A percentile compares a stretch with the other conserved stretches of the same genome.
phyloP scores from a whole-genome alignment of 2,888 invertebrate genomes.

The Phaonia tiefii region DNA sequence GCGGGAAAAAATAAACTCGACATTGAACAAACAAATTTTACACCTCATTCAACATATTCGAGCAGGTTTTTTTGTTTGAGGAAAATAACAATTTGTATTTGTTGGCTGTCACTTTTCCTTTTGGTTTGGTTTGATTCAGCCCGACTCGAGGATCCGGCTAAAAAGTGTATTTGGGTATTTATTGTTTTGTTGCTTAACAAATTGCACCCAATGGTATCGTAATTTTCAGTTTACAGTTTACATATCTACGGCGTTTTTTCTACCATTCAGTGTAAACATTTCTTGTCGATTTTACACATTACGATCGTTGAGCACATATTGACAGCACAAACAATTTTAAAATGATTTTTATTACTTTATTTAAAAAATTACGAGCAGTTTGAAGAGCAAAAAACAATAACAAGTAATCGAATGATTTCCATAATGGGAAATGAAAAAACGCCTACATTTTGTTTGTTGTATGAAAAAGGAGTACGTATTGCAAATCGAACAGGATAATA shows the following conservation, averaged over 20 bases:
- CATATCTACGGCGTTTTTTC: neutral
- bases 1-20: slow-evolving; percentile 5
- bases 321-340: slow-evolving; percentile 33
- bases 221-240: slow-evolving; percentile 40
- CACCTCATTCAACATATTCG: slow-evolving; percentile 45
- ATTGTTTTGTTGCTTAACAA: slow-evolving; percentile 22
- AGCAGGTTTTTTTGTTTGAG: slow-evolving; percentile 31
- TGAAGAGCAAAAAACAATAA: too few relatives aligned
- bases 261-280: neutral
- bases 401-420: too few relatives aligned
- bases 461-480: too few relatives aligned
- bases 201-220: slow-evolving; percentile 54
- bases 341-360: slow-evolving; percentile 32
- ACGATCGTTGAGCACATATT: slow-evolving; percentile 10
- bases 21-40: slow-evolving; percentile 52
- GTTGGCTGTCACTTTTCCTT: neutral
- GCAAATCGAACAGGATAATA: too few relatives aligned
- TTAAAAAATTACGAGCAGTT: too few relatives aligned
- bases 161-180: slow-evolving; percentile 14
- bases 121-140: neutral
- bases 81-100: slow-evolving; percentile 17
- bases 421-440: too few relatives aligned
- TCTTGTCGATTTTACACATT: slow-evolving; percentile 16
- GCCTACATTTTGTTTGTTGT: too few relatives aligned
- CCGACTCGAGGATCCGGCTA: slow-evolving; percentile 2